phyloP scores from a whole-genome alignment of 2,113 vertebrate genomes.

The Lampris incognitus region DNA sequence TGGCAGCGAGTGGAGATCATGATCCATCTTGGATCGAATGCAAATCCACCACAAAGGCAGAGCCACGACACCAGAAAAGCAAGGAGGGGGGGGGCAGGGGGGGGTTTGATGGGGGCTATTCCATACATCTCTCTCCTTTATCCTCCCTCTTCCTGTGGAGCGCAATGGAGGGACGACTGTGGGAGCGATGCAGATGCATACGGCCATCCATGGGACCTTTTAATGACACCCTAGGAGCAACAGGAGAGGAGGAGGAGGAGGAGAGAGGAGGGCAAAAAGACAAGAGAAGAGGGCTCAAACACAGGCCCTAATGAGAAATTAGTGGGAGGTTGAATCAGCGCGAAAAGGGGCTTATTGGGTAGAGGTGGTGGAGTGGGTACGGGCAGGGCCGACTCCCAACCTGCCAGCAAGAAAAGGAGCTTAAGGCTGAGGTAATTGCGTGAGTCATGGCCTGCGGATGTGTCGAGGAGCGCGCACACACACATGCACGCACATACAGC shows the following conservation, averaged over 20 bases:
- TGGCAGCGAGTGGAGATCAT: conserved; percentile 38
- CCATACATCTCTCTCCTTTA: conserved; percentile 31
- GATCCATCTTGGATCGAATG: conserved; percentile 26
- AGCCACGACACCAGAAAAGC: neutral
- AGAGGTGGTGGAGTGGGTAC: conserved; percentile 39
- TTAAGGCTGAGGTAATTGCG: conserved; percentile 54
- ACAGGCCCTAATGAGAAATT: conserved; percentile 48
- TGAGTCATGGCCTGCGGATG: conserved; percentile 60
- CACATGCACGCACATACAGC: conserved; percentile 8
- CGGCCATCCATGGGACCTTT: conserved; percentile 55
- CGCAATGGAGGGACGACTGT: conserved; percentile 36
- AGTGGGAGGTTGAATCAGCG: conserved; percentile 48
- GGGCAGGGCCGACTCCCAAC: conserved; percentile 46
- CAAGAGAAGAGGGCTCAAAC: conserved; percentile 43
- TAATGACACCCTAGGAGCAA: conserved; percentile 62
- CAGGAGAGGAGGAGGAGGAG: conserved; percentile 34
- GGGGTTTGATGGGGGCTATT: neutral
- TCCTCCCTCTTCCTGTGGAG: conserved; percentile 20
- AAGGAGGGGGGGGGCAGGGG: neutral
- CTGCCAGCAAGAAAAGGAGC: conserved; percentile 25
- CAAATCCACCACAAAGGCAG: conserved; percentile 14
- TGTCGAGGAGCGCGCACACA: conserved; percentile 35
- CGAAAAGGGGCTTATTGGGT: conserved; percentile 50
- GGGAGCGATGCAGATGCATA: conserved; percentile 48
- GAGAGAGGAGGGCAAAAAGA: conserved; percentile 16